Evolutionary conservation across 2,113 vertebrate species (phyloP).

Genomic region (Eptesicus fuscus): DNA sequence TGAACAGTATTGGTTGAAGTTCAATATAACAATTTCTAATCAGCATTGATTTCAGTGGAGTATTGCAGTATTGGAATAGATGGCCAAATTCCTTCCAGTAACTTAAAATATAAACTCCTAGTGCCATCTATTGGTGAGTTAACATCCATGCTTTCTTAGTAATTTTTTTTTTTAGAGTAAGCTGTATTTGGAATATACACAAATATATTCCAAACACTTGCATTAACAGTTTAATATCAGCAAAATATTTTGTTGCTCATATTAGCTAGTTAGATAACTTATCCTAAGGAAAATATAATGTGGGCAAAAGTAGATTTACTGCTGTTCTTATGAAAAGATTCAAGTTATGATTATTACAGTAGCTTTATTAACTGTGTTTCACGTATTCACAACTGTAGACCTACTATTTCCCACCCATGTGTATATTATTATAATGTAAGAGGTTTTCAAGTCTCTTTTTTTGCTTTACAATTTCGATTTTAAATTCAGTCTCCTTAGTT

Average conservation of each 20-base stretch:
- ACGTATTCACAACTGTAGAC: not conserved
- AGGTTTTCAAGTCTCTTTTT: not conserved
- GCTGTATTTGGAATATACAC: not conserved
- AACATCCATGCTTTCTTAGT: not conserved
- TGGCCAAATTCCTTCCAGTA: not conserved
- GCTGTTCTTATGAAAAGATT: not conserved
- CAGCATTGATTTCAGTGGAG: not conserved
- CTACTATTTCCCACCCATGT: not conserved
- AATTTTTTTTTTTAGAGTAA: not conserved
- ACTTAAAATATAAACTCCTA: not conserved
- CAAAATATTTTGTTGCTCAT: not conserved
- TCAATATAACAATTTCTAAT: not conserved
- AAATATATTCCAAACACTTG: not conserved
- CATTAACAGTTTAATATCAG: not conserved
- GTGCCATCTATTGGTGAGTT: constrained; percentile 50
- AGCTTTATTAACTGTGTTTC: not conserved
- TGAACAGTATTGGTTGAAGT: not conserved
- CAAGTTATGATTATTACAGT: not conserved
- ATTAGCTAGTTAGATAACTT: not conserved
- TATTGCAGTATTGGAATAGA: not conserved
- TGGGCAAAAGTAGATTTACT: not conserved
- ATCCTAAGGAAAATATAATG: not conserved
- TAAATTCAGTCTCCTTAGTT: not conserved
- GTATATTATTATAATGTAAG: not conserved
- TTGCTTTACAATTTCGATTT: not conserved